Percentiles rank a stretch among this genome's conserved stretches.
phyloP scores from a whole-genome alignment of 2,113 vertebrate species.

The Salvelinus alpinus region DNA sequence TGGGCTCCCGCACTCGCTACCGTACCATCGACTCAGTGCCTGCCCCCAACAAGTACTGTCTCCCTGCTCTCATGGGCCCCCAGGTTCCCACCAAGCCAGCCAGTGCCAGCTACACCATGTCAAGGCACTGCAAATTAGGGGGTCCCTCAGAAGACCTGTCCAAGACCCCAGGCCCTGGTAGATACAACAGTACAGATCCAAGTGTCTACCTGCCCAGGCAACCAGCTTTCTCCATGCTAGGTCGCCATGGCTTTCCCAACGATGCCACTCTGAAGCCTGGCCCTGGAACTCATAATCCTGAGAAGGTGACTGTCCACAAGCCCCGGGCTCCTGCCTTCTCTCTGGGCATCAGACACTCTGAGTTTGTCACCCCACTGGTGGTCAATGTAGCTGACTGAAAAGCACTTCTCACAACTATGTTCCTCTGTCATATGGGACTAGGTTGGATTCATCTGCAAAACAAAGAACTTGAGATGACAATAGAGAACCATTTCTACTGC shows the following conservation, averaged over 20 bases:
- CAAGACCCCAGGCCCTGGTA: constrained; percentile 78
- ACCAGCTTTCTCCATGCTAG: constrained; percentile 82
- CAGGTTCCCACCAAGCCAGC: constrained; percentile 73
- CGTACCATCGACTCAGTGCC: constrained; percentile 65
- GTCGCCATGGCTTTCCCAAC: constrained; percentile 60
- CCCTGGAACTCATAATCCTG: constrained; percentile 80
- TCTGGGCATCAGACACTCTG: constrained; percentile 76
- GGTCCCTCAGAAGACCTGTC: constrained; percentile 74
- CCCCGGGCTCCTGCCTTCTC: constrained; percentile 77
- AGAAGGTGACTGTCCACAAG: constrained; percentile 74
- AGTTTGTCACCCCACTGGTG: constrained; percentile 72
- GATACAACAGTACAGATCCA: constrained; percentile 78
- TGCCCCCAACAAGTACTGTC: constrained; percentile 76
- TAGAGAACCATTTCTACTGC: too few species aligned
- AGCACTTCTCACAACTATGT: neutral
- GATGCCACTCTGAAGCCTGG: constrained; percentile 69
- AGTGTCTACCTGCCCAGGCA: constrained; percentile 70
- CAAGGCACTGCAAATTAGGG: constrained; percentile 53
- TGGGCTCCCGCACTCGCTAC: constrained; percentile 76
- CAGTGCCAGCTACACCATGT: constrained; percentile 78
- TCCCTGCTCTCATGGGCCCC: constrained; percentile 81
- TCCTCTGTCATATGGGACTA: too few species aligned
- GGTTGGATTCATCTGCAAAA: neutral
- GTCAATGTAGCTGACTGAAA: constrained; percentile 59
- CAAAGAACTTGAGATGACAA: too few species aligned